Percentiles rank a stretch among this genome's conserved stretches.
phyloP scores from a whole-genome alignment of 2,113 vertebrate genomes.

The Pogona vitticeps region DNA sequence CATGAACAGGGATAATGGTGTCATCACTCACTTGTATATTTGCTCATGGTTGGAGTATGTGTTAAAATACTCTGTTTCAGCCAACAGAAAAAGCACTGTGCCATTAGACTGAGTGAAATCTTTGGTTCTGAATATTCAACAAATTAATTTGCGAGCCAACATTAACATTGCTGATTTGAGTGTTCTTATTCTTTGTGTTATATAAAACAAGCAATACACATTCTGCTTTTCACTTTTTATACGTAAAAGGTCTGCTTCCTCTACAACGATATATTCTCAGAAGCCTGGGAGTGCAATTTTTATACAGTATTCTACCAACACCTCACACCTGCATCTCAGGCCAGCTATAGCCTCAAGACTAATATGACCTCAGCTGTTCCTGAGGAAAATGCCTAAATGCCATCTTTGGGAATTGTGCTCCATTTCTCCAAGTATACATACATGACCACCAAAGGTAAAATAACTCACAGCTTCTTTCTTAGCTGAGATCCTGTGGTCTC shows the following conservation, averaged over 20 bases:
- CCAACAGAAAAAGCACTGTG: neutral
- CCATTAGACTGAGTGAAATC: conserved; percentile 26
- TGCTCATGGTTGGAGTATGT: neutral
- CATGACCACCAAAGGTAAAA: no score
- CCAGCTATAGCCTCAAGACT: neutral
- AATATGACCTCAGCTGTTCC: neutral
- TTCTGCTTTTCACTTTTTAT: neutral
- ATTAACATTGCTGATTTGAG: neutral
- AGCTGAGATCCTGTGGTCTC: neutral
- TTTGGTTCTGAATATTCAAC: neutral
- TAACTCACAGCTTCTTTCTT: no score
- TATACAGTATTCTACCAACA: neutral
- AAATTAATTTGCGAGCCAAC: neutral
- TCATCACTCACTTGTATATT: neutral
- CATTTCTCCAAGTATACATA: neutral
- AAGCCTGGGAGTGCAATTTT: neutral
- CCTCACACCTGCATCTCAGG: neutral
- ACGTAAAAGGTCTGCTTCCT: neutral
- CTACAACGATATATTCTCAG: neutral
- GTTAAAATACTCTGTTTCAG: neutral
- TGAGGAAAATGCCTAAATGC: neutral
- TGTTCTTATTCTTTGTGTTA: neutral
- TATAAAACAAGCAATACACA: neutral
- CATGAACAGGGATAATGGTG: neutral
- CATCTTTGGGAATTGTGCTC: neutral